phyloP scores from a whole-genome alignment of 2,797 vertebrate species.

The Bovichtus variegatus region DNA sequence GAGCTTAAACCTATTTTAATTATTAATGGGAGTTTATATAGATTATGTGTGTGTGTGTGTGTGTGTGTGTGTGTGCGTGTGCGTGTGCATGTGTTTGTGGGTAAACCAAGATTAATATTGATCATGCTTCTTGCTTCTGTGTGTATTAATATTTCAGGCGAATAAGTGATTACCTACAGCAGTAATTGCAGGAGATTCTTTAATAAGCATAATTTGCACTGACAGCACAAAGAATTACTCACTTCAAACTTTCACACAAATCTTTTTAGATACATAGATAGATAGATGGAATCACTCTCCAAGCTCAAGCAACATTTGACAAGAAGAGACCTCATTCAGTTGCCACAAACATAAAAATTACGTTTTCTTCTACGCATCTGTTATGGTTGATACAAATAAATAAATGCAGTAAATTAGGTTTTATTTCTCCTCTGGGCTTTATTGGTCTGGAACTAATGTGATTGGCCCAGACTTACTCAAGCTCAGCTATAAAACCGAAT shows the following conservation, averaged over 20 bases:
- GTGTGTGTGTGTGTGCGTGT: slow-evolving; percentile 17
- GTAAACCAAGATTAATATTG: slow-evolving; percentile 77
- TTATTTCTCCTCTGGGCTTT: slow-evolving; percentile 44
- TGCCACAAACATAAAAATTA: slow-evolving; percentile 1
- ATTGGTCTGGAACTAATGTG: slow-evolving; percentile 54
- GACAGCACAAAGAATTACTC: slow-evolving; percentile 33
- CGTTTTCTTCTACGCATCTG: background rate
- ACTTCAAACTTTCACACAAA: slow-evolving; percentile 5
- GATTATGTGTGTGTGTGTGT: slow-evolving; percentile 15
- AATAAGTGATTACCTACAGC: slow-evolving; percentile 70
- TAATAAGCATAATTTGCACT: slow-evolving; percentile 29
- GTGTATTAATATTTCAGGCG: slow-evolving; percentile 82
- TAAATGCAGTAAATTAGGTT: slow-evolving; percentile 38
- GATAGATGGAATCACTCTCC: background rate
- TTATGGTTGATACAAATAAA: slow-evolving; percentile 29
- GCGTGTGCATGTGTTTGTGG: slow-evolving; percentile 26
- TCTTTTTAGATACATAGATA: background rate
- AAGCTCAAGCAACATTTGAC: background rate
- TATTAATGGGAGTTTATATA: slow-evolving; percentile 78
- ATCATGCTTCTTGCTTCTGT: slow-evolving; percentile 73
- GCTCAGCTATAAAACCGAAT: slow-evolving; percentile 33
- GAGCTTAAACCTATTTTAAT: slow-evolving; percentile 72
- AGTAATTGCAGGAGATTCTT: slow-evolving; percentile 61
- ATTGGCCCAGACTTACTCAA: slow-evolving; percentile 46
- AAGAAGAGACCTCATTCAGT: slow-evolving; percentile 31